Evolutionary conservation across 2,113 vertebrate species (phyloP).

Genomic region (Petroica traversi): DNA sequence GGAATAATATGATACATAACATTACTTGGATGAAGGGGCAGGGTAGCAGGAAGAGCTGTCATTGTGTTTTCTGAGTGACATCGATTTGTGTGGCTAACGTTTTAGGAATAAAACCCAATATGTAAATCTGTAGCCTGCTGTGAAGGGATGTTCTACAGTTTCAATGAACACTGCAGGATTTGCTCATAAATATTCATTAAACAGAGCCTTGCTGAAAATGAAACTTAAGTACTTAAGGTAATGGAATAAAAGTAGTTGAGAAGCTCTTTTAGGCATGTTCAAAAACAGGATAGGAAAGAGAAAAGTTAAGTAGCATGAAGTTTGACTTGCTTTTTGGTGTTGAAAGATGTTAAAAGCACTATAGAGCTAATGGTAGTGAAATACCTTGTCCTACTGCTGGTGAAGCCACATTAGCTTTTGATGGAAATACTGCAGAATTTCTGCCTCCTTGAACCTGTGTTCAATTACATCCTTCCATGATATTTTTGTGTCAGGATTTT

Average conservation of each 20-base stretch:
- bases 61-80: conserved; percentile 67
- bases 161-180: conserved; percentile 70
- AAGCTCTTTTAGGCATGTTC: conserved; percentile 47
- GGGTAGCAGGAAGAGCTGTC: conserved; percentile 41
- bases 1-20: background rate
- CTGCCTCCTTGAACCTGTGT: background rate
- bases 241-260: conserved; percentile 68
- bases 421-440: background rate
- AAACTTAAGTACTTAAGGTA: conserved; percentile 79
- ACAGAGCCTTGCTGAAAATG: conserved; percentile 73
- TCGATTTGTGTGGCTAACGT: conserved; percentile 74
- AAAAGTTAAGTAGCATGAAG: background rate
- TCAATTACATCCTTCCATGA: background rate
- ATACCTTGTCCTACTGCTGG: background rate
- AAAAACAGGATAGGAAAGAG: conserved; percentile 16
- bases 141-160: conserved; percentile 67
- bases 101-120: conserved; percentile 75
- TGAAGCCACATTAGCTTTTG: background rate
- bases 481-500: background rate
- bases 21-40: conserved; percentile 43
- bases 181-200: conserved; percentile 83
- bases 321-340: background rate
- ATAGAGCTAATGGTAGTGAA: background rate
- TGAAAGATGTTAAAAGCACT: background rate
- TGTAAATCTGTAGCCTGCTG: conserved; percentile 74